Conservation (phyloP, 2,113 vertebrate genomes). For the Stegostoma tigrinum region DNA sequence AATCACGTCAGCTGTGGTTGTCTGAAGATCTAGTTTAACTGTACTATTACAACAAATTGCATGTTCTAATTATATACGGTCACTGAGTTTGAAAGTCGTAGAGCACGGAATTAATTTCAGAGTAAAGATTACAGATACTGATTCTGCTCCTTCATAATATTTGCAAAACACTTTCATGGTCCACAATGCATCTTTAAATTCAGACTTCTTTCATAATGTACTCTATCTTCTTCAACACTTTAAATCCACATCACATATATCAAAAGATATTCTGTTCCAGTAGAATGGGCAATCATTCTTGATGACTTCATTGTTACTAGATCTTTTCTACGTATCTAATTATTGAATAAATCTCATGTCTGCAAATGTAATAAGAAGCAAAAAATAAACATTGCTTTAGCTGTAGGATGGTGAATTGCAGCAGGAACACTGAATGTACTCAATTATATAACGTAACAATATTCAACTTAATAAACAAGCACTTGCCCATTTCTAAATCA, state of each 20-base stretch:
- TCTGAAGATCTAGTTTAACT: too few relatives aligned
- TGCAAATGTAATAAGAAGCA: background rate
- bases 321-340: background rate
- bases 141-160: background rate
- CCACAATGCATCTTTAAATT: background rate
- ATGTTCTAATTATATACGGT: background rate
- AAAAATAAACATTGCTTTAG: background rate
- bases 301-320: background rate
- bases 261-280: background rate
- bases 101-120: background rate
- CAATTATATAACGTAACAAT: background rate
- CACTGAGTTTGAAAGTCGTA: background rate
- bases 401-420: background rate
- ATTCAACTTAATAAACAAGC: background rate
- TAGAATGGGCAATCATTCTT: background rate
- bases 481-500: background rate
- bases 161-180: background rate
- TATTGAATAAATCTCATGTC: background rate
- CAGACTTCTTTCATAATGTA: background rate
- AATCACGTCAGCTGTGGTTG: too few relatives aligned
- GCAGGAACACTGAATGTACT: background rate
- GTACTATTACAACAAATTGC: background rate
- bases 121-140: background rate
- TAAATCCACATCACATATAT: background rate
- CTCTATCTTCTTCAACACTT: background rate